These are phyloP conservation scores for Eciton burchellii DNA, from an alignment of 1,140 invertebrate species.

Conservation along the genomic window DNA sequence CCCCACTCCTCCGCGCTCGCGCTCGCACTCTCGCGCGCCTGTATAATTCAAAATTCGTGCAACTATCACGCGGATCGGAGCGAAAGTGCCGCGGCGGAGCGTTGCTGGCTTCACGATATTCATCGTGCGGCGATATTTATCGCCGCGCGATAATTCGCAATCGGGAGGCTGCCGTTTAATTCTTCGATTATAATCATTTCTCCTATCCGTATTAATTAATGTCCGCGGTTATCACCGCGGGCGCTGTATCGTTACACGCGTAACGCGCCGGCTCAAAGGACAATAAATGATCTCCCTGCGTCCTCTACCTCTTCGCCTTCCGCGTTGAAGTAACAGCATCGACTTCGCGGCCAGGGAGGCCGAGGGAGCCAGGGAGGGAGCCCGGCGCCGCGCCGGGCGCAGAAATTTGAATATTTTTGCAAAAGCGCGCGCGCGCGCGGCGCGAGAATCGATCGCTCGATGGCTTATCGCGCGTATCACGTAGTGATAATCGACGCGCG, in stretches of 20 bases:
- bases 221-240: no score
- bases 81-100: not conserved
- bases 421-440: conserved; percentile 3
- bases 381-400: not conserved
- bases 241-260: no score
- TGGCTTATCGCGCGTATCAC: conserved; percentile 44
- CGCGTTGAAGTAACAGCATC: conserved; percentile 12
- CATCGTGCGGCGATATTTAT: not conserved
- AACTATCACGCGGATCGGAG: not conserved
- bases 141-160: not conserved
- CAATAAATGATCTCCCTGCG: not conserved
- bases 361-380: no score
- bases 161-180: not conserved
- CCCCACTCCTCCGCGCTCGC: no score
- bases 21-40: no score
- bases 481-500: conserved; percentile 55
- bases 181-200: not conserved
- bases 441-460: conserved; percentile 38
- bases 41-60: not conserved
- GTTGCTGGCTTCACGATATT: not conserved
- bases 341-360: not conserved
- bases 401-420: conserved; percentile 57
- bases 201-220: not conserved
- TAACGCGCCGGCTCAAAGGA: not conserved
- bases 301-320: no score